Evolutionary conservation across 2,113 vertebrate species (phyloP), one percentile per base, ranked within the genome.

Genomic region (Perccottus glenii): DNA sequence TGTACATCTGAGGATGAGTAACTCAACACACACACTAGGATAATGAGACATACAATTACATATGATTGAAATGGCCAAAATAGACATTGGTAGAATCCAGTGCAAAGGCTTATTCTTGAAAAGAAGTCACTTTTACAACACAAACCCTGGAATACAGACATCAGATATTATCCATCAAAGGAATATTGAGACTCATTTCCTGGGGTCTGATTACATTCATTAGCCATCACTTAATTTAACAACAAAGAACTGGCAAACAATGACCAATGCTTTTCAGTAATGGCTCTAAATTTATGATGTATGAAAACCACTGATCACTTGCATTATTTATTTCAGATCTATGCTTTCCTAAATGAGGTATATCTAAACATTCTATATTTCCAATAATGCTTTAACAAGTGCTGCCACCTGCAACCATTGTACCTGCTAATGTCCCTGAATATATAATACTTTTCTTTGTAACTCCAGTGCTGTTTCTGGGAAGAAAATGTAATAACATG

Each of bases 1-100:
- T 4, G 58, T 67, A 82, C 71, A 85, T 88, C 76, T 85, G 78
- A 67, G 59, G 59, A 62, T 50, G 51, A 77, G 69, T 46, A 63
- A 60, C 49, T 19, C 2, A 32, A 14, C 35, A 45, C 60, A 40
- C 36, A 35, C 38, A 60, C 38, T 49, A 15, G n/a, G 19, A 27
- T 48, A 55, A 38, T 9, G n/a, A 56, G 36, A 42, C 64, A 27
- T 36, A 52, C 19, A 38, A 11, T 47, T 42, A 60, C 33, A 51
- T 16, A 64, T 76, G 72, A 77, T 65, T 80, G 52, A 80, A 51
- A 50, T 16, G 8, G 27, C 50, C 60, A 11, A 76, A 65, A 51
- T 50, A 75, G 12, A 45, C 64, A 42, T 40, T 40, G n/a, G 58
- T 45, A 53, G 9, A 11, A 60, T 16, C 0, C 52, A 11, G 3